These are phyloP conservation scores for Lethenteron reissneri DNA, from an alignment of 2,113 vertebrate species.

Conservation along the genomic window DNA sequence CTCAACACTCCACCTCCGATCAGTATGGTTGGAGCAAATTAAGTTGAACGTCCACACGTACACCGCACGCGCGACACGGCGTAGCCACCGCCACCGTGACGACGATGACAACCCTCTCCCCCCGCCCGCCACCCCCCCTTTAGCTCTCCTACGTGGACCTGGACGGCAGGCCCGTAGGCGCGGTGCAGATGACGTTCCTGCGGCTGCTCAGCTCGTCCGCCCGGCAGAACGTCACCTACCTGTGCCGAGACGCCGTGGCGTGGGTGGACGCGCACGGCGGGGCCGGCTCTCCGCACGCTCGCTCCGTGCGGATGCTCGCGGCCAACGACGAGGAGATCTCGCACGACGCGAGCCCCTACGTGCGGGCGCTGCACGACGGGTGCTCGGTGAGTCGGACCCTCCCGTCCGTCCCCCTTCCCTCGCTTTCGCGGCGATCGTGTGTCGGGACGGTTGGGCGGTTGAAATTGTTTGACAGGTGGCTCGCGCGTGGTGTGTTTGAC, in stretches of 20 bases:
- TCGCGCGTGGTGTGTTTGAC: too few species aligned
- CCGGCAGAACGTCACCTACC: conserved; percentile 54
- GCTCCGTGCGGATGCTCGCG: conserved; percentile 34
- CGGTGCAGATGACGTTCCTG: conserved; percentile 73
- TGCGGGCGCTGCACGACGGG: conserved; percentile 47
- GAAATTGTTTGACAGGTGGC: too few species aligned
- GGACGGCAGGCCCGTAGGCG: conserved; percentile 30
- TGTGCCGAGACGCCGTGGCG: conserved; percentile 38
- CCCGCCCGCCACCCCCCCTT: background rate
- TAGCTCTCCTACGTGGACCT: conserved; percentile 60
- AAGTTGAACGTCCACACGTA: too few species aligned
- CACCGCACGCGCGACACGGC: too few species aligned
- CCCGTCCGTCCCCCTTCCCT: too few species aligned
- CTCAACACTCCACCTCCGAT: too few species aligned
- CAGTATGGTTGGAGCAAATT: too few species aligned
- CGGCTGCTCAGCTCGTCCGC: conserved; percentile 50
- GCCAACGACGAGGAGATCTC: conserved; percentile 57
- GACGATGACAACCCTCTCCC: background rate
- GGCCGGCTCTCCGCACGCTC: conserved; percentile 20
- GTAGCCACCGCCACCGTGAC: background rate
- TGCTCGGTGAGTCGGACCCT: conserved; percentile 37
- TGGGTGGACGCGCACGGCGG: conserved; percentile 21
- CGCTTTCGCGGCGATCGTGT: too few species aligned
- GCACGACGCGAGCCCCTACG: conserved; percentile 50
- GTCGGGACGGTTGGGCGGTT: too few species aligned